Evolutionary conservation across 2,113 vertebrate species (phyloP), one percentile per base, ranked within the genome.

Genomic region (Lanius collurio): DNA sequence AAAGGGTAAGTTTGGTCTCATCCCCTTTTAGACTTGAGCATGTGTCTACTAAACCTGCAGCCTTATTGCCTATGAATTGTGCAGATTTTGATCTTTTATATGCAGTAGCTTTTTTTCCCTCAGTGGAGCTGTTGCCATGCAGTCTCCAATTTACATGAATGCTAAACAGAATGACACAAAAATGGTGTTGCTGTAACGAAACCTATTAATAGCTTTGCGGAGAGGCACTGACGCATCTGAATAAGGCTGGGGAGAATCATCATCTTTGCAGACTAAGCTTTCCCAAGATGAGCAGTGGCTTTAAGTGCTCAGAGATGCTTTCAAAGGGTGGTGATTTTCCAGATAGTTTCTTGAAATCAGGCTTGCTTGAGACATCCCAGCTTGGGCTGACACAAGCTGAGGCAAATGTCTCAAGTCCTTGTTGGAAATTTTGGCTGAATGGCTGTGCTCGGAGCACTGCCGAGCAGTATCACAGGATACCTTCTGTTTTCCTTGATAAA

Each of bases 191-290:
- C 94, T 92, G 69, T 87, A 81, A 83, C 2, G 0, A 92, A 97
- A 44, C 60, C 94, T 95, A 96, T 97, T 95, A 96, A 96, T 96
- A 96, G 94, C 91, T 68, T 84, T 93, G 91, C 44, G 0, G 86
- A 92, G 94, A 63, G 89, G 86, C 89, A 71, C 76, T 97, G 95
- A 81, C 57, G 46, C 95, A 94, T 81, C 91, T 44, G 86, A 86
- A 78, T 92, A 64, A 91, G 91, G 65, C 93, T 56, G 60, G 64
- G 35, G 60, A 93, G 85, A 76, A 71, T 47, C 42, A 91, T 78
- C 79, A 28, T 73, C 84, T 83, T 65, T 81, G 56, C 89, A 87
- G 80, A 31, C 60, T 11, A 50, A 42, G 56, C 83, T 89, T 73
- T 87, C 73, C 60, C 83, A 53, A 69, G 83, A 75, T 46, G 73